Base-by-base conservation (phyloP, 2,888 invertebrate genomes). In the Herminia tarsipennalis region DNA sequence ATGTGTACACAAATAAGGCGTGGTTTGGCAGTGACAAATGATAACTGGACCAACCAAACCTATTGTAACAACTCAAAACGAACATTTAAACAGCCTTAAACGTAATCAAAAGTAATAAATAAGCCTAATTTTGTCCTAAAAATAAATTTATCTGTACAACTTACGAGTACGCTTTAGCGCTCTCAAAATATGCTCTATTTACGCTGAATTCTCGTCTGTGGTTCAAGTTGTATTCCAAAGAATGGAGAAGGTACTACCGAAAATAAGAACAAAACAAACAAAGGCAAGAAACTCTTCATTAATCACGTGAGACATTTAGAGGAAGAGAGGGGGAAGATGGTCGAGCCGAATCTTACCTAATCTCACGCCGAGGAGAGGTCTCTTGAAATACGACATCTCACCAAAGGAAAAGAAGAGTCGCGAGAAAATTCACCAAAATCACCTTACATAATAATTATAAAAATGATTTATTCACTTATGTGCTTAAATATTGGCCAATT, bases 1-100 rank as follows among this genome's bases (percentile, higher is more conserved):
- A 29, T 14, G n/a, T 16, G 25, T 13, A 57, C 57, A 62, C 52
- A 45, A 51, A 18, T 50, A 39, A 45, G 57, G 57, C 45, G 57
- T 63, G 36, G 57, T 62, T 49, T 4, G 35, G 28, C 38, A 30
- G 41, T 50, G 41, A 57, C 33, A 39, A 45, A 57, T 40, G 40
- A 22, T 34, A 41, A 36, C 36, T 36, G 44, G 50, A 50, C 57
- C 24, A 35, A 38, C 13, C 42, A 27, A 42, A 30, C 62, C 43
- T 22, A 28, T 42, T 39, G 38, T 33, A 33, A 44, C 27, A 20
- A 34, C 30, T 50, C 32, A 27, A 42, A 45, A 41, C 12, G 38
- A 22, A 17, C 27, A 62, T 57, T 50, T 62, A 51, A 42, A 45
- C 37, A 22, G 33, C 33, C 21, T 5, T 13, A 13, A 21, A 21